Evolutionary conservation across 1,140 invertebrate species (phyloP), one percentile per base, ranked within the genome.

Genomic region (Stenopsyche tienmushanensis): DNA sequence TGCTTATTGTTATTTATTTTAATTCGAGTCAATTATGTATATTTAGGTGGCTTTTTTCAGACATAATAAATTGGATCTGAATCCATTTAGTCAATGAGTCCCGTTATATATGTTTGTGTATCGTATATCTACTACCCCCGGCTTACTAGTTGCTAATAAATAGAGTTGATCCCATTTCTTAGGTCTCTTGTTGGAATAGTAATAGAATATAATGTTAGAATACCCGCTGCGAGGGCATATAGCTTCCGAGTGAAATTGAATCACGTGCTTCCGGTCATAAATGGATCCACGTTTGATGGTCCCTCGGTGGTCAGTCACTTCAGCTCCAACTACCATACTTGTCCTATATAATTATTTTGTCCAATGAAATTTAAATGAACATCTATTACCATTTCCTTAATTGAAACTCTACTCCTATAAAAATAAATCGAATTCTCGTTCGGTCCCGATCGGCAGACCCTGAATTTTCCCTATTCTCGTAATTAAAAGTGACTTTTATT

Each of bases 211-310:
- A 34, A 7, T 13, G 29, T 5, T 34, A 34, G 29, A 7, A 13
- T 5, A 7, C 29, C 29, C 29, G 23, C 23, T 24, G 25, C 3
- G 18, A 49, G 29, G n/a, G 49, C 18, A 25, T 17, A 8, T 23
- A 17, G 20, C 49, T 25, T 52, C 18, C 21, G 29, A 34, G 26
- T 17, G 53, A 39, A 55, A 55, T 55, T 55, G 53, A 55, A 55
- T 55, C 53, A 55, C 53, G 53, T 55, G 53, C 53, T 39, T 53
- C 53, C 53, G 53, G 53, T 55, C 53, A 55, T 55, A 55, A 55
- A 55, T 55, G 53, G 53, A 20, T 39, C 13, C 17, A 8, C 34
- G 23, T 53, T 3, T 53, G 50, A 20, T 5, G 18, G 45, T 49
- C n/a, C n/a, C n/a, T 45, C 5, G 42, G 9, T 23, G 50, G 21